phyloP scores from a whole-genome alignment of 2,888 invertebrate species.

The Phalera bucephala region DNA sequence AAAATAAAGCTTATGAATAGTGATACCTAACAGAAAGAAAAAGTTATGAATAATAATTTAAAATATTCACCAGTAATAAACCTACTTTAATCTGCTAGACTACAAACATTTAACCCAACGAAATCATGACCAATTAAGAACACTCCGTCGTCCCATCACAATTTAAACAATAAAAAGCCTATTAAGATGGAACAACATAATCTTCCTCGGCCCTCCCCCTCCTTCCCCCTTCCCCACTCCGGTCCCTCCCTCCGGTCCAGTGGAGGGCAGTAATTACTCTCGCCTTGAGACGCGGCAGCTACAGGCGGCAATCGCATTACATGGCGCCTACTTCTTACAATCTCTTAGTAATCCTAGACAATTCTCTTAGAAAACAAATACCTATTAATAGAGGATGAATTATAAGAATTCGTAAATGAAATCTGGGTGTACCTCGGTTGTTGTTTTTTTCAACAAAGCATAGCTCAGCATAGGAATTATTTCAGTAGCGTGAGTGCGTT shows the following conservation, averaged over 20 bases:
- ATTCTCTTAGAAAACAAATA: too few relatives aligned
- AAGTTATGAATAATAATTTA: too few relatives aligned
- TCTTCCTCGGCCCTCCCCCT: conserved; percentile 26
- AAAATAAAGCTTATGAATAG: too few relatives aligned
- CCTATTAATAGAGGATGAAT: too few relatives aligned
- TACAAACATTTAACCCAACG: not conserved
- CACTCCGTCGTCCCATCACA: conserved; percentile 27
- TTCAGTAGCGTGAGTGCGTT: too few relatives aligned
- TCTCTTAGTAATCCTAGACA: conserved; percentile 31
- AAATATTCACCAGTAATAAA: too few relatives aligned
- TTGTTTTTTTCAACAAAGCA: too few relatives aligned
- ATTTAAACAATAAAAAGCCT: conserved; percentile 59
- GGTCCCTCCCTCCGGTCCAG: conserved; percentile 14
- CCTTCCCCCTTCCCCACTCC: not conserved
- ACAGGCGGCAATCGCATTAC: conserved; percentile 46
- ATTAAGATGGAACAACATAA: conserved; percentile 48
- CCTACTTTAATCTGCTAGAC: too few relatives aligned
- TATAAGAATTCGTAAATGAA: too few relatives aligned
- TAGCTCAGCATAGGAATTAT: too few relatives aligned
- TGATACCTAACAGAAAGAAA: too few relatives aligned
- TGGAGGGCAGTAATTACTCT: conserved; percentile 44
- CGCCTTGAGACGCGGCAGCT: conserved; percentile 42
- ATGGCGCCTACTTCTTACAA: conserved; percentile 32
- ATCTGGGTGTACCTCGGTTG: too few relatives aligned
- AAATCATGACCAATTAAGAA: conserved; percentile 9